phyloP scores from a whole-genome alignment of 23 tunicate species.

The Halocynthia roretzi region DNA sequence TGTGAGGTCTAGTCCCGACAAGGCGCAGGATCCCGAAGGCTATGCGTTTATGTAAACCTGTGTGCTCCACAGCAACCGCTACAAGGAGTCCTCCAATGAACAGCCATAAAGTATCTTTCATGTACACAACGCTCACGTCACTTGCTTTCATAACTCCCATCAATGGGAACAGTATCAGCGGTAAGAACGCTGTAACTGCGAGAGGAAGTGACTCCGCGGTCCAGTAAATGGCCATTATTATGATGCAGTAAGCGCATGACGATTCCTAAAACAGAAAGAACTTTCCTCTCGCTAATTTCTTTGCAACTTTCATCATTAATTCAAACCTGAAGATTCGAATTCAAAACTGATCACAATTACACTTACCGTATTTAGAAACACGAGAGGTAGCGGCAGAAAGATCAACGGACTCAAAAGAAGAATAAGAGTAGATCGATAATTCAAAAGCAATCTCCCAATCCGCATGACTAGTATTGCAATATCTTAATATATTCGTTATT shows the following conservation, averaged over 20 bases:
- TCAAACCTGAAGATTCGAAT: too few relatives aligned
- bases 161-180: conserved; percentile 50
- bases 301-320: too few relatives aligned
- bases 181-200: conserved; percentile 48
- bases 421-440: conserved; percentile 7
- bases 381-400: conserved; percentile 24
- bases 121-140: conserved; percentile 56
- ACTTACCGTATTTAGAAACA: conserved; percentile 13
- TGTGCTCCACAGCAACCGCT: conserved; percentile 50
- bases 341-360: not conserved
- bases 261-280: conserved; percentile 30
- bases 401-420: conserved; percentile 17
- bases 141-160: conserved; percentile 52
- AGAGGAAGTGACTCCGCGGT: conserved; percentile 52
- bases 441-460: conserved; percentile 10
- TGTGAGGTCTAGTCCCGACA: conserved; percentile 38
- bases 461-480: too few relatives aligned
- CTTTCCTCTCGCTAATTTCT: too few relatives aligned
- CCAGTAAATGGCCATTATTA: conserved; percentile 60
- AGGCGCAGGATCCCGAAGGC: conserved; percentile 37
- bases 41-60: conserved; percentile 49
- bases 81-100: conserved; percentile 60
- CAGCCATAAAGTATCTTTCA: conserved; percentile 56
- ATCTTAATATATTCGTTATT: too few relatives aligned
- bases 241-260: conserved; percentile 54